Conservation (phyloP, 2,797 vertebrate genomes). For the Urocyon cinereoargenteus region DNA sequence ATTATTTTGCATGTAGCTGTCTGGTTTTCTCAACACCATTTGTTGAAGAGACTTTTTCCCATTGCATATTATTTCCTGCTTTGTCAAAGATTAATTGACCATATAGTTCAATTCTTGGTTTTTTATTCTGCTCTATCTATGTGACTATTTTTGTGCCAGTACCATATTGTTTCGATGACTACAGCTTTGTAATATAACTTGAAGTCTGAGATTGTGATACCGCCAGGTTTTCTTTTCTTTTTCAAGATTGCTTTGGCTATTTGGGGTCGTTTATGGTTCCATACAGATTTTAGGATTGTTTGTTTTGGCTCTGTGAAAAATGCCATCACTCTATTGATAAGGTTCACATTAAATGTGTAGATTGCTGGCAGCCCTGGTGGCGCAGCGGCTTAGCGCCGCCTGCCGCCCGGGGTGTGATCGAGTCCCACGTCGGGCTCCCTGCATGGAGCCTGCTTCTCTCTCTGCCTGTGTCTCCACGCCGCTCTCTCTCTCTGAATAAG, state of each 20-base stretch:
- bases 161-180: neutral
- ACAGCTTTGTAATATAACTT: neutral
- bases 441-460: no score
- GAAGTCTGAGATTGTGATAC: neutral
- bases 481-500: no score
- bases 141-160: neutral
- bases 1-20: neutral
- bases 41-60: no score
- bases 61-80: no score
- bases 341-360: neutral
- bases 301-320: neutral
- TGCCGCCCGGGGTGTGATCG: no score
- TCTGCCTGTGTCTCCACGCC: no score
- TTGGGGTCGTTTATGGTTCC: neutral
- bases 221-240: neutral
- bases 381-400: no score
- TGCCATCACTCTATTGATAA: neutral
- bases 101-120: neutral
- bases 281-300: neutral
- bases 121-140: neutral
- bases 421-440: no score
- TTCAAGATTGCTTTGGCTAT: neutral
- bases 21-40: no score
- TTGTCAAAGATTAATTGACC: no score
- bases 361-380: neutral